Conservation (phyloP, 2,888 invertebrate genomes). For the Idaea straminata region DNA sequence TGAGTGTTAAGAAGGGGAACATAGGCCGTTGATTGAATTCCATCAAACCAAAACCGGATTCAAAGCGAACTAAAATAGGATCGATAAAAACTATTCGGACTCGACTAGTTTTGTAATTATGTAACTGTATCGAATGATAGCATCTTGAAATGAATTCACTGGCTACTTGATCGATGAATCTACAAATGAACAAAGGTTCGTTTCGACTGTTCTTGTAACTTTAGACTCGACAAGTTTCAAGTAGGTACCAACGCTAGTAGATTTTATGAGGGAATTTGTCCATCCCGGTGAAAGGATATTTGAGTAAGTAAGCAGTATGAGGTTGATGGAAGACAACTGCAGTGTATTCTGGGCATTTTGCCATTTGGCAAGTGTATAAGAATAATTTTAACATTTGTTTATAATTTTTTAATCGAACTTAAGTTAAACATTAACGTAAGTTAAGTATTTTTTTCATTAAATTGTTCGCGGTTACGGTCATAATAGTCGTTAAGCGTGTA, state of each 20-base stretch:
- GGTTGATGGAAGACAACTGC: conserved; percentile 1
- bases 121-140: conserved; percentile 25
- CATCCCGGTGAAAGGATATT: conserved; percentile 1
- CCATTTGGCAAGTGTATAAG: neutral
- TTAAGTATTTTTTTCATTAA: neutral
- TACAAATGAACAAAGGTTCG: conserved; percentile 5
- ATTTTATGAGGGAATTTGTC: neutral
- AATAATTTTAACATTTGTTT: neutral
- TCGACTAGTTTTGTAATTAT: conserved; percentile 21
- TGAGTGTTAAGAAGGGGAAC: neutral
- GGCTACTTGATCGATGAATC: conserved; percentile 31
- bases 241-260: neutral
- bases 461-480: too few species aligned
- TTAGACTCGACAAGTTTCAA: conserved; percentile 1
- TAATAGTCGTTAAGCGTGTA: neutral
- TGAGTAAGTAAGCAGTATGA: neutral
- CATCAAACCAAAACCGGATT: neutral
- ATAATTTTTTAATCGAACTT: neutral
- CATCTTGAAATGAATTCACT: conserved; percentile 30
- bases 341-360: neutral
- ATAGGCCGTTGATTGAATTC: neutral
- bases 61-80: neutral
- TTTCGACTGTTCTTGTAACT: neutral
- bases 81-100: neutral
- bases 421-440: neutral